Base-by-base conservation (phyloP, 1,140 invertebrate genomes). In the Heliothis subflexa region DNA sequence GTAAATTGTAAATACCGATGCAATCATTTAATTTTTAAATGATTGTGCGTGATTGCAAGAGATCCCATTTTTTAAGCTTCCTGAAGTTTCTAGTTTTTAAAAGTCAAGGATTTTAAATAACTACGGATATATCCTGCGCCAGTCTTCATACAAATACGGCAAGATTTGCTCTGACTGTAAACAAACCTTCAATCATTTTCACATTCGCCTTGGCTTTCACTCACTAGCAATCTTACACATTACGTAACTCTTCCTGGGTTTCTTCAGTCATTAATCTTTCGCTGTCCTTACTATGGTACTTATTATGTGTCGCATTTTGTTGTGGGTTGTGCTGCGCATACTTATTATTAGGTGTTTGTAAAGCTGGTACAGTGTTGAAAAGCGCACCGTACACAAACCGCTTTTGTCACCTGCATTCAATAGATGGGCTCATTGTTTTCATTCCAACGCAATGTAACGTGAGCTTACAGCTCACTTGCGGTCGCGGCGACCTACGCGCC, bases 381-480 rank as follows among this genome's bases (percentile, higher is more conserved):
- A 73, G 66, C 16, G 25, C 70, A 28, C 54, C 33, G 33, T 49
- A 66, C 74, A 83, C 71, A 55, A 33, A 75, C 64, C 66, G 73
- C 70, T 77, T 77, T 85, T 83, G 79, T 81, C 85, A 86, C 85
- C 79, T 88, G 81, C 77, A 25, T 54, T 78, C 81, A 78, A 80
- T 86, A 82, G 78, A 86, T 83, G 86, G 68, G 76, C 70, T 81
- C 80, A 88, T 91, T 90, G 89, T 92, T 90, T 83, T 86, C 84
- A 88, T 91, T 88, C 86, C 83, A 57, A 76, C 68, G 74, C 64
- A 72, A 73, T 61, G 85, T 86, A 88, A 88, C 68, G 16, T 49
- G 84, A 87, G 83, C 79, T 59, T 66, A 68, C 71, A 57, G 78
- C 80, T 75, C 45, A 80, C 76, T 85, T 85, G 79, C 74, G 82